Evolutionary conservation across 2,888 invertebrate species (phyloP), one percentile per base, ranked within the genome.

Genomic region (Drosophila neutralis): DNA sequence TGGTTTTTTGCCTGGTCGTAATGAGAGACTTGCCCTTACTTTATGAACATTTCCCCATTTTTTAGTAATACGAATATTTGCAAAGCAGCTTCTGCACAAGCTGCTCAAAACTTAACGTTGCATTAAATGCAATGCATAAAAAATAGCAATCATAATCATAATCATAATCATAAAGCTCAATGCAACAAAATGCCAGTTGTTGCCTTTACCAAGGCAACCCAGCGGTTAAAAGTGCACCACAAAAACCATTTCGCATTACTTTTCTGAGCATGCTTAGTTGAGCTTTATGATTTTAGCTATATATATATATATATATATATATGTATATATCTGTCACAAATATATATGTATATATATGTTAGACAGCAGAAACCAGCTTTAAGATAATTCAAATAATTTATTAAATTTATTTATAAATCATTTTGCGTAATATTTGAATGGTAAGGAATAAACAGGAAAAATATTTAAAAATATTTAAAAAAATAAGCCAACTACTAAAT

Each of bases 71-170:
- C 51, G 65, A 69, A 67, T 54, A 31, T 64, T 69, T 38, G 56
- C 79, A 58, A 54, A 62, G 66, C 56, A 66, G 53, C 8, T 66
- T 60, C 59, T 54, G 66, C 86, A 60, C 21, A 51, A 69, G 61
- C 69, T 42, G 65, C 56, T 68, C 48, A 48, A 63, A 69, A 73
- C 69, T 75, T 69, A 87, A 67, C 77, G 87, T 78, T 87, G 87
- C 89, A 87, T 69, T 73, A 76, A 85, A 74, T 69, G 88, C 68
- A 73, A 63, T 67, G 64, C 75, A 72, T 68, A 72, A 63, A 73
- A 51, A 29, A 27, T 27, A 4, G 4, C 4, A 49, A 29, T 51
- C 18, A 51, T 3, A 51, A 51, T 18, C 49, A 72, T 62, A 56
- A 73, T 77, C 73, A 73, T 72, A 68, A 74, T 78, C 67, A 49